phyloP scores from a whole-genome alignment of 2,113 vertebrate species.

The Xiphorhynchus elegans region DNA sequence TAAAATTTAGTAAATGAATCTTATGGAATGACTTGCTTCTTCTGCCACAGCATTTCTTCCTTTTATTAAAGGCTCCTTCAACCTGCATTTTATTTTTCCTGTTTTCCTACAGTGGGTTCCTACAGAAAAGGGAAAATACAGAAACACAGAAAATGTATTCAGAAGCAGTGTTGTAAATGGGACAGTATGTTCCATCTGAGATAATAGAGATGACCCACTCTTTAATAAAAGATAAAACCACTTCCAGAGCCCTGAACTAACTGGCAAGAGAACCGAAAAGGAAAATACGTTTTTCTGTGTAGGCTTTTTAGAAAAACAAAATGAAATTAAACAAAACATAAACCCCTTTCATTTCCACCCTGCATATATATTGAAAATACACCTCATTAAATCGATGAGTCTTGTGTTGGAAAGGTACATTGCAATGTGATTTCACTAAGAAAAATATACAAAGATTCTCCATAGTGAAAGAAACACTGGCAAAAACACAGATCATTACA shows the following conservation, averaged over 20 bases:
- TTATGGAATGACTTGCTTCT: neutral
- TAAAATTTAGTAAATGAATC: neutral
- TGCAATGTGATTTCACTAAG: neutral
- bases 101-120: neutral
- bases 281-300: neutral
- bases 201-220: neutral
- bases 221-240: neutral
- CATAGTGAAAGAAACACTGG: neutral
- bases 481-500: neutral
- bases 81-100: neutral
- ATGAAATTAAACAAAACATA: neutral
- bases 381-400: neutral
- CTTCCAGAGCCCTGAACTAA: neutral
- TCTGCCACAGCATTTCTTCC: neutral
- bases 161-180: neutral
- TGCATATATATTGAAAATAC: neutral
- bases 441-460: neutral
- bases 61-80: neutral
- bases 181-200: neutral
- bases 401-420: neutral
- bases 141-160: neutral
- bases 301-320: neutral
- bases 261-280: neutral
- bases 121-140: neutral
- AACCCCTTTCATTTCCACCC: neutral